A percentile compares a stretch with the other conserved stretches of the same genome.
phyloP scores from a whole-genome alignment of 1,140 invertebrate species.

The Mylabris phalerata region DNA sequence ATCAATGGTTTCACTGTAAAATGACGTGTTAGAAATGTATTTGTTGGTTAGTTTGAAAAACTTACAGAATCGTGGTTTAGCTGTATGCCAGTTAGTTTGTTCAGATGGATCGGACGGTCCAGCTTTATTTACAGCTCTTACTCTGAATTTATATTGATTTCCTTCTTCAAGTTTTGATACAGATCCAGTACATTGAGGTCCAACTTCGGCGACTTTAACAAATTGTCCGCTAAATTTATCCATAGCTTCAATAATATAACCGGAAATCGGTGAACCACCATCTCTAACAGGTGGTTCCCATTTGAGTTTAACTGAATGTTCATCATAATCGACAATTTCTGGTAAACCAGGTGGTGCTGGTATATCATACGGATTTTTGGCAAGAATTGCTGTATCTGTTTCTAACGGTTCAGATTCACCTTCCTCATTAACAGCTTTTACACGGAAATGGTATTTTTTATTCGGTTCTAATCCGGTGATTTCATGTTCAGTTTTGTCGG shows the following conservation, averaged over 20 bases:
- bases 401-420: conserved; percentile 91
- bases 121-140: conserved; percentile 92
- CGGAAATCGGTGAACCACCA: conserved; percentile 92
- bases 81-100: conserved; percentile 89
- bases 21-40: conserved; percentile 19
- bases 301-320: conserved; percentile 86
- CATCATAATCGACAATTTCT: conserved; percentile 89
- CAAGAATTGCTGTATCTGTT: conserved; percentile 75
- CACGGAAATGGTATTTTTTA: conserved; percentile 91
- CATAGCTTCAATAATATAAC: conserved; percentile 87
- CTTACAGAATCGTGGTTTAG: conserved; percentile 86
- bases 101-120: conserved; percentile 93
- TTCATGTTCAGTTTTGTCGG: conserved; percentile 77
- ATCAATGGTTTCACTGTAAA: conserved; percentile 83
- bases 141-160: conserved; percentile 91
- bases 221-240: conserved; percentile 63
- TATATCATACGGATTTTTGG: conserved; percentile 94
- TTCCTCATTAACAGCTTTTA: conserved; percentile 92
- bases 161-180: conserved; percentile 89
- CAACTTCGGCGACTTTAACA: conserved; percentile 69
- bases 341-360: conserved; percentile 86
- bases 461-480: conserved; percentile 86
- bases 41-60: conserved; percentile 34
- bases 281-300: conserved; percentile 95
- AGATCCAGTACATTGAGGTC: conserved; percentile 70